Base-by-base conservation (phyloP, 2,113 vertebrate species). In the Otocyon megalotis region DNA sequence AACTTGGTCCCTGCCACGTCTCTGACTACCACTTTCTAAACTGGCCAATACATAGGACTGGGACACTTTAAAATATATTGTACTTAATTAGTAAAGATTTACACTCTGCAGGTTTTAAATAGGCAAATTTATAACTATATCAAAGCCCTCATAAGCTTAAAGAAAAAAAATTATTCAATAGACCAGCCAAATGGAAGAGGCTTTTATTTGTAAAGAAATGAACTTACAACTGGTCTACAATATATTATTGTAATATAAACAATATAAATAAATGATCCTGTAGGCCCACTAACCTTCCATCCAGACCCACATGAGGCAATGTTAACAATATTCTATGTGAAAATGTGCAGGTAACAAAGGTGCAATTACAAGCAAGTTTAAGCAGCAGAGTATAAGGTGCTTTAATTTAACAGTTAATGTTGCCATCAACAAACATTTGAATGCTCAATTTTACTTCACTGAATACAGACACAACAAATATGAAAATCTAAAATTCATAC, bases 301-400 rank as follows among this genome's bases (percentile, higher is more conserved):
- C 98, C 97, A 98, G 98, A 98, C 98, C 97, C 97, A 98, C 97
- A 94, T 93, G 97, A 98, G 98, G 98, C 96, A 98, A 98, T 90
- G 97, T 96, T 97, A 98, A 77, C 93, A 98, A 98, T 95, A 98
- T 88, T 98, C 97, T 96, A 93, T 98, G 98, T 98, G 98, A 98
- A 98, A 98, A 97, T 98, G 98, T 98, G 98, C 98, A 97, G 98
- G 77, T 98, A 98, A 98, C 98, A 98, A 98, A 99, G 98, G 98
- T 99, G 98, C 99, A 99, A 98, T 98, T 98, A 99, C 99, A 99
- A 99, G 98, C 98, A 98, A 98, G 80, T 98, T 97, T 98, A 99
- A 99, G 99, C 98, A 99, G 98, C 98, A 99, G 98, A 98, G 94
- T 98, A 98, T 99, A 99, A 99, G 98, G 99, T 99, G 99, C 99